These are phyloP conservation scores for Procambarus clarkii DNA, from an alignment of 1,140 invertebrate species.

Conservation along the genomic window DNA sequence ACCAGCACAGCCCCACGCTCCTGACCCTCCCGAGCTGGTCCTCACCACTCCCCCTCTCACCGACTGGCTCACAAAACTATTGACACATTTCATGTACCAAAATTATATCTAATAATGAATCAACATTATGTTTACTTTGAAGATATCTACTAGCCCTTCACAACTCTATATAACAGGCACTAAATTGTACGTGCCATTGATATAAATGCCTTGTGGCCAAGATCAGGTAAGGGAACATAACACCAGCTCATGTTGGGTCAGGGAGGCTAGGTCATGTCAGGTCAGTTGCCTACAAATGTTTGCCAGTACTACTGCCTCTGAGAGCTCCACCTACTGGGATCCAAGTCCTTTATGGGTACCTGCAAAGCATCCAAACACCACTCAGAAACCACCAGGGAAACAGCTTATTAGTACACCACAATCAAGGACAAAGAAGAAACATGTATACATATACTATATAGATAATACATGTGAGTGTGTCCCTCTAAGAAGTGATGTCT, in stretches of 20 bases:
- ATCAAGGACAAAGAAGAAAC: conserved; percentile 52
- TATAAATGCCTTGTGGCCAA: conserved; percentile 33
- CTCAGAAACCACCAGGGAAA: conserved; percentile 65
- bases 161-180: conserved; percentile 40
- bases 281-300: conserved; percentile 66
- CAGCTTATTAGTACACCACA: conserved; percentile 66
- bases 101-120: conserved; percentile 20
- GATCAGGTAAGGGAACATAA: conserved; percentile 54
- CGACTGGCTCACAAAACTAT: conserved; percentile 28
- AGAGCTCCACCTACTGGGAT: conserved; percentile 69
- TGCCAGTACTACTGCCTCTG: conserved; percentile 69
- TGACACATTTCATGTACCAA: conserved; percentile 16
- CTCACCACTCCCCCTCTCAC: conserved; percentile 46
- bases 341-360: conserved; percentile 70
- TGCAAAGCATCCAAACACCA: conserved; percentile 69
- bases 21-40: conserved; percentile 52
- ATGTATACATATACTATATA: conserved; percentile 19
- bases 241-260: conserved; percentile 62
- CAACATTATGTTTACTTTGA: conserved; percentile 6
- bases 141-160: conserved; percentile 25
- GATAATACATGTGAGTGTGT: conserved; percentile 23
- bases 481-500: not conserved
- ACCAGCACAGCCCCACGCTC: conserved; percentile 61
- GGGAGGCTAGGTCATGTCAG: conserved; percentile 67
- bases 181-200: conserved; percentile 26